Evolutionary conservation across 2,113 vertebrate species (phyloP).

Genomic region (Cyanistes caeruleus): DNA sequence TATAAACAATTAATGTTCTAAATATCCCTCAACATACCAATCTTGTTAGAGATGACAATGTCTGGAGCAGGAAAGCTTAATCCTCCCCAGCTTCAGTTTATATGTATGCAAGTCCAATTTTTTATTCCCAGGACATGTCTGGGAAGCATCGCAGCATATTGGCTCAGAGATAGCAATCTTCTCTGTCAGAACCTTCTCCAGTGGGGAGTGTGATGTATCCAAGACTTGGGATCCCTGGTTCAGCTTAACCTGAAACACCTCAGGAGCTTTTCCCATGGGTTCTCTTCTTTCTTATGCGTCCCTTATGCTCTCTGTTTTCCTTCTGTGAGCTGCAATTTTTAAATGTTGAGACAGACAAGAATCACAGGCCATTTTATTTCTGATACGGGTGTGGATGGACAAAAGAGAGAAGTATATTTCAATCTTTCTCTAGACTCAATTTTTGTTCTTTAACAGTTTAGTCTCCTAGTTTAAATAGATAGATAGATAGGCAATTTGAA

Average conservation of each 20-base stretch:
- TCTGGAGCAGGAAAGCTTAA: neutral
- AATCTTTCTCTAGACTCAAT: neutral
- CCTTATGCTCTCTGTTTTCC: neutral
- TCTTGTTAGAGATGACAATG: neutral
- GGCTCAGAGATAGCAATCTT: neutral
- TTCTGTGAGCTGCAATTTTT: neutral
- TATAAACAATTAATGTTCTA: neutral
- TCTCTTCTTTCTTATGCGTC: neutral
- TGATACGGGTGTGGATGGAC: neutral
- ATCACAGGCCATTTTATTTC: neutral
- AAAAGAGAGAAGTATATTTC: neutral
- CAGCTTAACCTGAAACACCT: neutral
- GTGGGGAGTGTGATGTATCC: neutral
- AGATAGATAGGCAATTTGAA: neutral
- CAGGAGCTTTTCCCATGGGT: neutral
- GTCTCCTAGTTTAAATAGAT: neutral
- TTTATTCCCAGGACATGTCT: neutral
- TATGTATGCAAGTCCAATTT: neutral
- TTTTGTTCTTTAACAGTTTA: neutral
- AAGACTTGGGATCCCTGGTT: neutral
- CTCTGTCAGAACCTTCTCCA: neutral
- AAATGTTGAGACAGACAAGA: neutral
- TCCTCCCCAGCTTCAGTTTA: neutral
- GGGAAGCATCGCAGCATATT: neutral
- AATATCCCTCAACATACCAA: neutral